A percentile compares a stretch with the other conserved stretches of the same genome.
These are phyloP conservation scores for Clarias fuscus DNA, from an alignment of 2,797 vertebrate genomes.

Conservation along the genomic window DNA sequence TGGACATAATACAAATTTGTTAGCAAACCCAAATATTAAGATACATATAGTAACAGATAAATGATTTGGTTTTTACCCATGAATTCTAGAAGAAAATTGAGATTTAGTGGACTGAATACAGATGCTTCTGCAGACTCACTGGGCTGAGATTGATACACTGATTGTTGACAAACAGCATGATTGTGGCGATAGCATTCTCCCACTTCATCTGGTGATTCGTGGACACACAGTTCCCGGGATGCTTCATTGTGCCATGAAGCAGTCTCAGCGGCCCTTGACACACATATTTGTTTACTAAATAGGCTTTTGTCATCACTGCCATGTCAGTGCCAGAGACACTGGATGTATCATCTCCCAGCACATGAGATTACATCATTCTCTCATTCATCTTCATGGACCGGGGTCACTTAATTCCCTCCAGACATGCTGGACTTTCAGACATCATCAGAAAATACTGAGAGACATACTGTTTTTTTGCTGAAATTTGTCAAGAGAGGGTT, in stretches of 20 bases:
- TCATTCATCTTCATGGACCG: constrained; percentile 72
- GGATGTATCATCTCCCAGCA: constrained; percentile 55
- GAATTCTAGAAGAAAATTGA: not conserved
- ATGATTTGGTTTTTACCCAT: not conserved
- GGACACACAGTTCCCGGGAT: constrained; percentile 62
- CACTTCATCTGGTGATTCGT: constrained; percentile 67
- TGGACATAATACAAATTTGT: not conserved
- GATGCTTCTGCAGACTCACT: constrained; percentile 60
- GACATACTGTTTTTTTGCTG: constrained; percentile 13
- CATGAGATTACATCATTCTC: constrained; percentile 67
- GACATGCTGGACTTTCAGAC: constrained; percentile 57
- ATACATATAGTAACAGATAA: too few relatives aligned
- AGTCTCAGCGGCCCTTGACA: constrained; percentile 64
- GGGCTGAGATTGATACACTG: constrained; percentile 70
- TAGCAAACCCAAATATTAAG: not conserved
- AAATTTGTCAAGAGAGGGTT: constrained; percentile 8
- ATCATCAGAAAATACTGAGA: constrained; percentile 45
- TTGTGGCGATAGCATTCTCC: constrained; percentile 59
- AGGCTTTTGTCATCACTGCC: constrained; percentile 75
- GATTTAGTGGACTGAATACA: constrained; percentile 23
- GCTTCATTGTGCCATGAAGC: constrained; percentile 75
- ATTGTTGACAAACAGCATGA: constrained; percentile 74
- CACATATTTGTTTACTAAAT: constrained; percentile 65
- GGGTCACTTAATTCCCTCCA: constrained; percentile 59
- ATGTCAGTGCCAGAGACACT: constrained; percentile 69